Evolutionary conservation across 2,888 invertebrate species (phyloP), one percentile per base, ranked within the genome.

Genomic region (Chesias legatella): DNA sequence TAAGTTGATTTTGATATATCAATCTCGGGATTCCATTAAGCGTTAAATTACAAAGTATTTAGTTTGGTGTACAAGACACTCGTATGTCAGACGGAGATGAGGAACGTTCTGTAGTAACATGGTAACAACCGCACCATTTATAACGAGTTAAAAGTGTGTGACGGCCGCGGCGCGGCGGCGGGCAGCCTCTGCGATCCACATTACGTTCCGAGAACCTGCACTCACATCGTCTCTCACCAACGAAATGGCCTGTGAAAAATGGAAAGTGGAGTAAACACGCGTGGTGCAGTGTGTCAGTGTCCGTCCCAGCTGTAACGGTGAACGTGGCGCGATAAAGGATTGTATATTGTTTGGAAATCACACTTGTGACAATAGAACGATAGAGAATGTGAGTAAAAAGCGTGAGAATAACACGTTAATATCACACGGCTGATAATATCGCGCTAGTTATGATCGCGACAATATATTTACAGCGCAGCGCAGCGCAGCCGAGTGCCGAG

Each of bases 201-300:
- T 82, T 69, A 68, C 57, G 66, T 79, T 78, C 71, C 68, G 71
- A 73, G 72, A 82, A 82, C 68, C 66, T 69, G 73, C 72, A 69
- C 66, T 73, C 67, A 67, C 63, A 60, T 68, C 67, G 73, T 69
- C 67, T 66, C 60, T 63, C 67, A 73, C 66, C 60, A 72, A 82
- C 75, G 76, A 81, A 82, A 84, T 78, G 67, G 71, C 73, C 67
- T 68, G 72, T 75, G 82, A 79, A 85, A 85, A 86, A 85, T 84
- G 81, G 84, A 86, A 86, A 86, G 85, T 85, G 84, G 79, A 81
- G 76, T 82, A 67, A 77, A 80, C 82, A 81, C 69, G 80, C 78
- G 75, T 77, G 79, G 76, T 64, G 68, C 76, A 79, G 76, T 79
- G 67, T 77, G 78, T 75, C 79, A 74, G 68, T 69, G 71, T 73